Evolutionary conservation across 2,797 vertebrate species (phyloP), one percentile per base, ranked within the genome.

Genomic region (Phrynocephalus vlangalii): DNA sequence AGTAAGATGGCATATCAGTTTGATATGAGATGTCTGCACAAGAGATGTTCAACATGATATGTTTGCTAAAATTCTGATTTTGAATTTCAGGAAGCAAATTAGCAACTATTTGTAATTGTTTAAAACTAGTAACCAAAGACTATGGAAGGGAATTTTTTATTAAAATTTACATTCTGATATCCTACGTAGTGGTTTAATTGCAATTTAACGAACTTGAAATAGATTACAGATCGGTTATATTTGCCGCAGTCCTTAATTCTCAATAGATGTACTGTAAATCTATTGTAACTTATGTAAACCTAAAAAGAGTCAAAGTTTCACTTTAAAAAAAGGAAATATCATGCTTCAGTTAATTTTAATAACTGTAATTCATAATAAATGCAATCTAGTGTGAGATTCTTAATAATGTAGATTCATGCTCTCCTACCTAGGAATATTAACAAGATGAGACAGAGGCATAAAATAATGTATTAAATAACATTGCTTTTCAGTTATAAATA

Each of bases 331-430:
- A 94, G 89, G 9, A 76, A 48, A 81, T 81, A 75, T 88, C 67
- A 92, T 90, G 90, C 70, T 91, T 95, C 91, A 93, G 88, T 90
- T 93, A 86, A 88, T 91, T 96, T 94, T 95, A 95, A 95, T 95
- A 95, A 94, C 70, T 87, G 28, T 90, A 93, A 94, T 94, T 93
- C 91, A 87, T 94, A 92, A 91, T 90, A 92, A 90, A 6, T 85
- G 15, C 1, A 91, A 85, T 90, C 72, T 6, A 84, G 75, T 66
- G 6, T 90, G 86, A 87, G 75, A 92, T 86, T 94, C 89, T 86
- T 94, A 92, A 81, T 94, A 95, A 94, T 78, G 48, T 82, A 91
- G 71, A 94, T 92, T 93, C 76, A 91, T 90, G 75, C 7, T 91
- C 81, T 93, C 70, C 86, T 94, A 90, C 81, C 1, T 89, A 24